Evolutionary conservation across 2,888 invertebrate genomes (phyloP).

Genomic region (Frankliniella fusca): DNA sequence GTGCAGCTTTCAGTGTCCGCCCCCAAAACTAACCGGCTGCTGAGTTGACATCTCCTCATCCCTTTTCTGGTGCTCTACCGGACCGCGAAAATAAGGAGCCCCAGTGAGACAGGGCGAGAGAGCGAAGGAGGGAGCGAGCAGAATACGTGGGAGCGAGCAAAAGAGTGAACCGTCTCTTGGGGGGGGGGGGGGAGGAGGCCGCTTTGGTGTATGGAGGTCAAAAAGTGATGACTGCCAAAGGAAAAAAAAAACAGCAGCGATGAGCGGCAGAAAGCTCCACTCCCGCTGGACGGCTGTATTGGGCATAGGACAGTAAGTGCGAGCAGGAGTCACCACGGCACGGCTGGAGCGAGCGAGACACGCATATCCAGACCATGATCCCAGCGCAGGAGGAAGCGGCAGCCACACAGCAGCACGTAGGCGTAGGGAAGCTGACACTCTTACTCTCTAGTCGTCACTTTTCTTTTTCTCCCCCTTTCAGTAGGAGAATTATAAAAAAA

Average conservation of each 20-base stretch:
- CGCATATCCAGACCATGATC: too few species aligned
- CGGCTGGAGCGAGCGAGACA: too few species aligned
- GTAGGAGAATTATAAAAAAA: neutral
- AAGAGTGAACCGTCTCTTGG: neutral
- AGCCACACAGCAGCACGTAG: neutral
- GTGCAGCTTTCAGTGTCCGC: neutral
- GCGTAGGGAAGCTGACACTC: neutral
- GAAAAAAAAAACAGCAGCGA: too few species aligned
- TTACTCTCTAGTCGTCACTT: neutral
- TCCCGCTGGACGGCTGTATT: too few species aligned
- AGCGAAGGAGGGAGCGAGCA: neutral
- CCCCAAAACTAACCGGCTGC: constrained; percentile 5
- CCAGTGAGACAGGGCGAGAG: neutral
- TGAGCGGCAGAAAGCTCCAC: too few species aligned
- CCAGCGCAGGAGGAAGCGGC: too few species aligned
- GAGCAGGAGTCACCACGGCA: too few species aligned
- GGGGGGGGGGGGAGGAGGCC: neutral
- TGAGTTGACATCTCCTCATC: constrained; percentile 16
- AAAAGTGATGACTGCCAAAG: too few species aligned
- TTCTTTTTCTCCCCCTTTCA: neutral
- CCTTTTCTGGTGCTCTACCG: neutral
- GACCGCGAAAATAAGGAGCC: neutral
- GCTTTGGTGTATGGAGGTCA: neutral
- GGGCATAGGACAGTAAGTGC: too few species aligned
- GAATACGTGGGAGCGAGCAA: neutral